phyloP scores from a whole-genome alignment of 2,797 vertebrate species.

The Prionace glauca region DNA sequence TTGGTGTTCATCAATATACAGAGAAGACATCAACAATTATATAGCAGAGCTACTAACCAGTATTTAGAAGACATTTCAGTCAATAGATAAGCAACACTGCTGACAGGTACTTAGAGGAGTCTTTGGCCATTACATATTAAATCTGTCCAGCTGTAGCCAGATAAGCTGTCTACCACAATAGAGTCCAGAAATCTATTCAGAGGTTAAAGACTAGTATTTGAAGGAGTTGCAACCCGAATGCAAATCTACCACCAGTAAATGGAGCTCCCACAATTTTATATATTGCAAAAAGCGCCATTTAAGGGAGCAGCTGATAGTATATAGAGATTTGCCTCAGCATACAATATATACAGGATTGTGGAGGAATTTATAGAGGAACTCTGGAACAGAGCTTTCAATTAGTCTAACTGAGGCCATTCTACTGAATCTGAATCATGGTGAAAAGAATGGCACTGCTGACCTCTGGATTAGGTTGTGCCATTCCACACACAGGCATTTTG shows the following conservation, averaged over 20 bases:
- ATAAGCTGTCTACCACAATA: background rate
- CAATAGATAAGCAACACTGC: background rate
- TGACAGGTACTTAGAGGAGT: background rate
- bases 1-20: background rate
- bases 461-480: constrained; percentile 34
- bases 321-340: background rate
- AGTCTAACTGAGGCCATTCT: background rate
- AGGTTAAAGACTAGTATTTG: background rate
- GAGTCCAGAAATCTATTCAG: background rate
- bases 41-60: background rate
- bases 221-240: background rate
- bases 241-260: background rate
- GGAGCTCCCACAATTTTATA: background rate
- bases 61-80: background rate
- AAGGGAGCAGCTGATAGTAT: background rate
- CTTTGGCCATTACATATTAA: background rate
- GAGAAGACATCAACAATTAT: background rate
- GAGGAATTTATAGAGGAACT: background rate
- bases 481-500: constrained; percentile 35
- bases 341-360: background rate
- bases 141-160: background rate
- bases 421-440: background rate
- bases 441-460: background rate
- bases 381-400: background rate
- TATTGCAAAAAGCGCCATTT: background rate